phyloP scores from a whole-genome alignment of 2,113 vertebrate species.

The Greenwoodochromis staneri region DNA sequence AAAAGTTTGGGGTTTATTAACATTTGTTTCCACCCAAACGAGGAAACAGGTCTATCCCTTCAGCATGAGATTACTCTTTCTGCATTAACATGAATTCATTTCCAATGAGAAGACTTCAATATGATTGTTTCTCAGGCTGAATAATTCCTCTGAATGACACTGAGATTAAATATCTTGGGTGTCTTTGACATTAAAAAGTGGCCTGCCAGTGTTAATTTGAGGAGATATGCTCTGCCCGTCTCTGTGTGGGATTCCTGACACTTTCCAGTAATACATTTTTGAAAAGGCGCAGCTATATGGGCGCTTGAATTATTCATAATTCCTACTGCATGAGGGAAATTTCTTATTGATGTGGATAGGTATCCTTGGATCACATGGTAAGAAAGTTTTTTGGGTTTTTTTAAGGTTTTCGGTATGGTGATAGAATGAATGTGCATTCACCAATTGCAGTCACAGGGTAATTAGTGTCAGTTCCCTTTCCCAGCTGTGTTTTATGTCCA shows the following conservation, averaged over 20 bases:
- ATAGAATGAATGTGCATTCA: background rate
- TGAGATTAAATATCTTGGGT: slow-evolving; percentile 28
- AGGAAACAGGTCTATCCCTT: background rate
- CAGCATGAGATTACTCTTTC: background rate
- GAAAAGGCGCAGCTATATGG: slow-evolving; percentile 23
- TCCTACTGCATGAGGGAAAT: slow-evolving; percentile 15
- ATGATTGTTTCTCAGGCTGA: slow-evolving; percentile 29
- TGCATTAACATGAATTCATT: slow-evolving; percentile 24
- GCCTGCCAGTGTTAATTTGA: slow-evolving; percentile 37
- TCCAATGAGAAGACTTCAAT: background rate
- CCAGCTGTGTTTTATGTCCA: background rate
- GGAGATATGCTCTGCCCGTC: background rate
- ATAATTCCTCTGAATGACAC: slow-evolving; percentile 38
- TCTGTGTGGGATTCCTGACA: slow-evolving; percentile 1
- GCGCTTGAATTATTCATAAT: slow-evolving; percentile 54
- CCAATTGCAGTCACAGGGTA: background rate
- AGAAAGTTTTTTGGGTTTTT: background rate
- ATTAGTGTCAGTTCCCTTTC: slow-evolving; percentile 22
- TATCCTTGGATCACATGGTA: slow-evolving; percentile 14
- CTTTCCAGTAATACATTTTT: slow-evolving; percentile 22
- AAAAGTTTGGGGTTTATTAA: slow-evolving; percentile 27
- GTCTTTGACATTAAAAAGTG: slow-evolving; percentile 29
- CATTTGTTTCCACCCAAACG: slow-evolving; percentile 6
- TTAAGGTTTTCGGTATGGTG: background rate
- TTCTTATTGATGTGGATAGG: slow-evolving; percentile 49